Base-by-base conservation (phyloP, 1,140 invertebrate species). In the Orchesella cincta region DNA sequence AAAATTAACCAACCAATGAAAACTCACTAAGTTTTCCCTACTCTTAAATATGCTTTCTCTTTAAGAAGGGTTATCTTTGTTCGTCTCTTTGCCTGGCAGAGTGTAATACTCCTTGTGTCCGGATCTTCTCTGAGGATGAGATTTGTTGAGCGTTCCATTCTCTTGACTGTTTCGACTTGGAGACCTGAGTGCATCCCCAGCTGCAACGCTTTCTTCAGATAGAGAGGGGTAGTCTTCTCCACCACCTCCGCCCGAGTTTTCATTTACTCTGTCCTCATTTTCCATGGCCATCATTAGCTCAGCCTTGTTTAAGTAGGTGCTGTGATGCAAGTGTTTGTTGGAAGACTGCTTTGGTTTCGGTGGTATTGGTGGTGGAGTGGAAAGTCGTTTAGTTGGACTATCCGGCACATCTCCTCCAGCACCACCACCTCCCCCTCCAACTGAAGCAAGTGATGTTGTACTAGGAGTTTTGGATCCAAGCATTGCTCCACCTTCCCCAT, bases 341-440 rank as follows among this genome's bases (percentile, higher is more conserved):
- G n/a, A 20, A 18, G 26, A 28, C 72, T 29, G 31, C 31, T 52
- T 75, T 74, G 80, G 80, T 62, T 81, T 81, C 14, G 80, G 80
- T 16, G 80, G 80, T 0, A 81, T 78, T 46, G 80, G 80, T 39
- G 79, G 79, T 1, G 76, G 76, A 2, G 76, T 77, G 28, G 46
- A 39, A 20, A 0, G 31, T 3, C 20, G n/a, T n/a, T 35, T 35
- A 1, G 36, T 20, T 1, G 39, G 54, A 26, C 71, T 34, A 8
- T 5, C 20, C 18, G 12, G 3, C n/a, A 31, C 18, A 72, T 20
- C 34, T 20, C 3, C 26, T 26, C 33, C 75, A 51, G 28, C 23
- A 46, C 67, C 34, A 39, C 62, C 62, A 5, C 28, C 28, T 8
- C 1, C 8, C 3, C 62, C 62, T 46, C 29, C 29, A 34, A 28